These are phyloP conservation scores for Cervus canadensis DNA, from an alignment of 2,113 vertebrate species.

Conservation along the genomic window DNA sequence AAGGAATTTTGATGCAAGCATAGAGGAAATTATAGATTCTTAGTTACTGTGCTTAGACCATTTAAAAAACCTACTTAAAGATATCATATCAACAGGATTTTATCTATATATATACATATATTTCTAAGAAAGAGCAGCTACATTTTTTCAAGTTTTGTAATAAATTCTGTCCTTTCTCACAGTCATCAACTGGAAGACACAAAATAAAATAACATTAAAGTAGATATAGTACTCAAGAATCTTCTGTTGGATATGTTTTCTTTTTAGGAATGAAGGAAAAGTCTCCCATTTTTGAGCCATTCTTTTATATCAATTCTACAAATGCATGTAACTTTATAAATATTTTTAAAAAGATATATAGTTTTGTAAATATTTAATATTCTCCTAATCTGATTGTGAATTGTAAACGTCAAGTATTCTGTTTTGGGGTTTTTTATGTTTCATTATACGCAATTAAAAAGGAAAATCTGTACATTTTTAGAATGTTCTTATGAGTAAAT, in stretches of 20 bases:
- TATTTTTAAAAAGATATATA: neutral
- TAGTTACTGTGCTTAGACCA: neutral
- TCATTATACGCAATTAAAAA: neutral
- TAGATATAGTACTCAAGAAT: neutral
- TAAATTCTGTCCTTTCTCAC: neutral
- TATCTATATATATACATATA: neutral
- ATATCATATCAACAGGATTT: neutral
- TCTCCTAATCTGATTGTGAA: neutral
- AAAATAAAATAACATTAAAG: conserved; percentile 29
- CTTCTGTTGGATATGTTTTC: neutral
- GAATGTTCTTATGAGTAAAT: neutral
- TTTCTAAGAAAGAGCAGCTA: neutral
- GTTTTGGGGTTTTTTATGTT: neutral
- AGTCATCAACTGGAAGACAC: neutral
- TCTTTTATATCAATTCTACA: neutral
- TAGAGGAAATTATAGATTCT: neutral
- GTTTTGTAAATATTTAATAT: neutral
- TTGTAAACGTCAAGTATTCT: neutral
- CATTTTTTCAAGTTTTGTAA: neutral
- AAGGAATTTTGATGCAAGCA: neutral
- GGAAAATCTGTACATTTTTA: neutral
- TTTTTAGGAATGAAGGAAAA: neutral
- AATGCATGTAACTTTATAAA: neutral
- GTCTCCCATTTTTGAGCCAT: neutral
- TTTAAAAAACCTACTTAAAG: neutral